Conservation (phyloP, 1,140 invertebrate species). For the Diuraphis noxia region DNA sequence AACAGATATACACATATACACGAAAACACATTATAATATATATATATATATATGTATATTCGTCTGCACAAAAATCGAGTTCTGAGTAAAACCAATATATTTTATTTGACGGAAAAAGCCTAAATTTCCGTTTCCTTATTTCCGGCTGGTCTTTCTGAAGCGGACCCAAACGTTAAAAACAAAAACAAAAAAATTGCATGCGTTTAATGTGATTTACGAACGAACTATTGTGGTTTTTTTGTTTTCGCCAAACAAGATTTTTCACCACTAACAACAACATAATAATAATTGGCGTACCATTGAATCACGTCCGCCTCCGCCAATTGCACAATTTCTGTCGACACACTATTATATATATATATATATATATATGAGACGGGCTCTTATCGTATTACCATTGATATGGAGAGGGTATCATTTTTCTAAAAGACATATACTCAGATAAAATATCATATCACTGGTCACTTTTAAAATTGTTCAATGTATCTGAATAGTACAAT, state of each 20-base stretch:
- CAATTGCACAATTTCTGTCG: not conserved
- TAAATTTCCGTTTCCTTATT: slow-evolving; percentile 20
- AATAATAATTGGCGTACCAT: not conserved
- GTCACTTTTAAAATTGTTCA: not conserved
- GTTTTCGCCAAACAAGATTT: not conserved
- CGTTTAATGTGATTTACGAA: not conserved
- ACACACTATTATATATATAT: not conserved
- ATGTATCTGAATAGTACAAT: not conserved
- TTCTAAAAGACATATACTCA: too few species aligned
- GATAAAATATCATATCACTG: too few species aligned
- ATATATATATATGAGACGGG: not conserved
- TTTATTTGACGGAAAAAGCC: slow-evolving; percentile 22
- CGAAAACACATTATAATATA: not conserved
- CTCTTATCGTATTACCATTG: not conserved
- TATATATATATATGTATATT: not conserved
- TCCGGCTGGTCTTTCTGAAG: not conserved
- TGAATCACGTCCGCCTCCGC: not conserved
- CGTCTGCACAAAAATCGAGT: slow-evolving; percentile 14
- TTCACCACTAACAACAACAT: not conserved
- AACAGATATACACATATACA: not conserved
- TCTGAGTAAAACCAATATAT: slow-evolving; percentile 21
- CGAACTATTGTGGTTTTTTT: not conserved
- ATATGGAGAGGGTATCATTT: too few species aligned
- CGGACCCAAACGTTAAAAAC: not conserved
- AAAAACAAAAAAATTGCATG: not conserved